Conservation (phyloP, 2,113 vertebrate species). For the Aegotheles bennettii region DNA sequence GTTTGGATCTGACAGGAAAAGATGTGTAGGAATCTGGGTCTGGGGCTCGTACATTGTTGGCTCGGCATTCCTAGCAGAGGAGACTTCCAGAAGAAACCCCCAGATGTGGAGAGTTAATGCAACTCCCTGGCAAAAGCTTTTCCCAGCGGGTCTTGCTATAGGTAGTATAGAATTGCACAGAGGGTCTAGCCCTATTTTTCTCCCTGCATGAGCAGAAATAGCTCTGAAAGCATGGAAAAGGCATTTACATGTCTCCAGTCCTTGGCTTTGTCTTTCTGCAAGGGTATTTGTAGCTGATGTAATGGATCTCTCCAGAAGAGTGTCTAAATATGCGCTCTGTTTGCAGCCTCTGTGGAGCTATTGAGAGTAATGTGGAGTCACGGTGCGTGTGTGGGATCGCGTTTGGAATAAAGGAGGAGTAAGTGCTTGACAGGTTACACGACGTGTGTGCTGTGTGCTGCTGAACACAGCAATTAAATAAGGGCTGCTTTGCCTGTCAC, state of each 20-base stretch:
- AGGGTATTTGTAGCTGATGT: conserved; percentile 43
- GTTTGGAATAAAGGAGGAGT: conserved; percentile 49
- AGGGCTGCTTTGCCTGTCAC: conserved; percentile 56
- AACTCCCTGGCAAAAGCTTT: neutral
- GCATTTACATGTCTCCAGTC: neutral
- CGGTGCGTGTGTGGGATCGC: conserved; percentile 29
- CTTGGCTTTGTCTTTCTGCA: conserved; percentile 50
- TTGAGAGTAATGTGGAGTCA: conserved; percentile 33
- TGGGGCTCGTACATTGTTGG: neutral
- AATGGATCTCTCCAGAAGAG: conserved; percentile 49
- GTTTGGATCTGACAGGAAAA: neutral
- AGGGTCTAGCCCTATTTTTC: neutral
- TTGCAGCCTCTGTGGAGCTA: conserved; percentile 51
- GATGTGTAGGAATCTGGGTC: neutral
- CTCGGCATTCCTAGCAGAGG: neutral
- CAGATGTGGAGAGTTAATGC: neutral
- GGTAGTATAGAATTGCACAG: neutral
- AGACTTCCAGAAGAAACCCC: neutral
- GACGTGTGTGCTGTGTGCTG: neutral
- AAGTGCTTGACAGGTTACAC: conserved; percentile 51
- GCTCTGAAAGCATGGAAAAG: neutral
- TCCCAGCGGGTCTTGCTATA: neutral
- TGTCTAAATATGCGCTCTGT: conserved; percentile 27
- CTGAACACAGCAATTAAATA: conserved; percentile 64
- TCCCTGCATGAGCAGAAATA: neutral